phyloP scores from a whole-genome alignment of 2,113 vertebrate species.

The Blennius ocellaris region DNA sequence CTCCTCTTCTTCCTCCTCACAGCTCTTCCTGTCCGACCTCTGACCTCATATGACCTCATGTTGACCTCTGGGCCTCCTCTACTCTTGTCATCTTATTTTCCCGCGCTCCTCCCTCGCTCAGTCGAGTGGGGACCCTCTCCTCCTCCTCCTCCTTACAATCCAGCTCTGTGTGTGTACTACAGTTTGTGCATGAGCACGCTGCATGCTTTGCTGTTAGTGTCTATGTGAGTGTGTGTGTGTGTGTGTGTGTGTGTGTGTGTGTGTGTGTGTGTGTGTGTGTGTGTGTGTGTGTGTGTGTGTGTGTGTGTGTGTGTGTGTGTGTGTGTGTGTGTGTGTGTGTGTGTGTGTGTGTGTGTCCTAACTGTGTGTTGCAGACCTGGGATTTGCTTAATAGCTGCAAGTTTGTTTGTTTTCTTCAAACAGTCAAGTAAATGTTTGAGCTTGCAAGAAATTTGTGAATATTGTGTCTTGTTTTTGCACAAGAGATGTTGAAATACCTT shows the following conservation, averaged over 20 bases:
- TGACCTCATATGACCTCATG: constrained; percentile 90
- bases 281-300: constrained; percentile 13
- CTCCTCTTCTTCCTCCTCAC: constrained; percentile 82
- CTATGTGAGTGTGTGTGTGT: constrained; percentile 9
- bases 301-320: not conserved
- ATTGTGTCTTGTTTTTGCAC: not conserved
- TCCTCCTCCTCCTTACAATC: constrained; percentile 76
- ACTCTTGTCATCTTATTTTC: constrained; percentile 81
- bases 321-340: constrained; percentile 8
- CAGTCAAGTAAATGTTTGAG: not conserved
- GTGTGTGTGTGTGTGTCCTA: constrained; percentile 25
- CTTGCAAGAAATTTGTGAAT: constrained; percentile 9
- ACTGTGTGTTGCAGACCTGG: constrained; percentile 31
- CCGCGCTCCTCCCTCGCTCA: constrained; percentile 74
- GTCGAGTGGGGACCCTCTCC: constrained; percentile 71
- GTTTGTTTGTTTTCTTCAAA: not conserved
- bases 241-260: constrained; percentile 18
- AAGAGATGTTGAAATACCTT: constrained; percentile 7
- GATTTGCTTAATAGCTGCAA: not conserved
- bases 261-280: not conserved
- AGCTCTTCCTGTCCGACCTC: constrained; percentile 89
- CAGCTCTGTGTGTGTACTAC: constrained; percentile 75
- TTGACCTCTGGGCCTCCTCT: constrained; percentile 86
- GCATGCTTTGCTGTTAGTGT: constrained; percentile 74
- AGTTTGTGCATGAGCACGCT: constrained; percentile 78